Evolutionary conservation across 2,888 invertebrate species (phyloP).

Genomic region (Chironomus tentans): DNA sequence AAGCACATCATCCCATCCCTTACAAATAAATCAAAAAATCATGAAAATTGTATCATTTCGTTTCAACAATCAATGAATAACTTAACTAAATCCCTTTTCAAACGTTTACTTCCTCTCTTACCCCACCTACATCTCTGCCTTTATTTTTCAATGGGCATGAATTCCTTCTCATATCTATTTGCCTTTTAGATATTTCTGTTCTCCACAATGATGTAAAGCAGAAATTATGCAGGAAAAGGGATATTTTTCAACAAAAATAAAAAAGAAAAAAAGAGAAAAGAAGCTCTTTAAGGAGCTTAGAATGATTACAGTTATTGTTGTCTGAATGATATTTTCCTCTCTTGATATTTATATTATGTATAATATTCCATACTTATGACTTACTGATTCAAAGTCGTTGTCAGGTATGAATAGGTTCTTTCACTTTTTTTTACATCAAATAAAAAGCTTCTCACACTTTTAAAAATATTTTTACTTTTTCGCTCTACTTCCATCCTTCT

Average conservation of each 20-base stretch:
- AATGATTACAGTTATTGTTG: conserved; percentile 7
- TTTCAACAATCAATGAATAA: background rate
- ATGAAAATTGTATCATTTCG: background rate
- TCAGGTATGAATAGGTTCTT: too few relatives aligned
- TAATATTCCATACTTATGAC: too few relatives aligned
- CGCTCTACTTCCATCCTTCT: too few relatives aligned
- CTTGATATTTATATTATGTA: background rate
- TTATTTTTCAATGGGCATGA: background rate
- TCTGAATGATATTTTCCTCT: background rate
- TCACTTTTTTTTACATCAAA: too few relatives aligned
- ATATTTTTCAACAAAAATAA: too few relatives aligned
- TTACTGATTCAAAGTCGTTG: too few relatives aligned
- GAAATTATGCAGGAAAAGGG: too few relatives aligned
- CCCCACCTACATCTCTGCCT: background rate
- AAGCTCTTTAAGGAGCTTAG: conserved; percentile 1
- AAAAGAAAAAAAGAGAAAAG: background rate
- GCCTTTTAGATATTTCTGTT: background rate
- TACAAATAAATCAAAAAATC: background rate
- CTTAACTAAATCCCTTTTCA: background rate
- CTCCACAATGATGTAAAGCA: background rate
- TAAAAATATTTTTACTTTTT: too few relatives aligned
- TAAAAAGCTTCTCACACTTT: too few relatives aligned
- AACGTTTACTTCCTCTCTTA: too few relatives aligned
- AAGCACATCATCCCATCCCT: background rate
- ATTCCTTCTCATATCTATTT: background rate